A percentile compares a stretch with the other conserved stretches of the same genome.
These are phyloP conservation scores for Xiphorhynchus elegans DNA, from an alignment of 2,113 vertebrate species.

Conservation along the genomic window DNA sequence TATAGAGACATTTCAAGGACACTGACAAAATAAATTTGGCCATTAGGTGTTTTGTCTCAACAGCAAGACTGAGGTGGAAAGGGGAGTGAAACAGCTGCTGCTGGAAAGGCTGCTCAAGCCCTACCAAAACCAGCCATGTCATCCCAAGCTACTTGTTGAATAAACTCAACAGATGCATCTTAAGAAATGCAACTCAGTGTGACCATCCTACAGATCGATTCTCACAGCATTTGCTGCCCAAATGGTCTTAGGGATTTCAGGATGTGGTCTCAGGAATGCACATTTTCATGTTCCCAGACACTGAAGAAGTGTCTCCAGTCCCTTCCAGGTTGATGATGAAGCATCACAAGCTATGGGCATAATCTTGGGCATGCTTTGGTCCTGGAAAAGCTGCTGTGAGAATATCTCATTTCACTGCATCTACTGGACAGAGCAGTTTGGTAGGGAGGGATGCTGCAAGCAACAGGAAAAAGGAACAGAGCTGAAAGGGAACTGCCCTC, in stretches of 20 bases:
- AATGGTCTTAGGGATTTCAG: not conserved
- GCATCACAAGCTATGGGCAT: fast-evolving
- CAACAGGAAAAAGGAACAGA: not conserved
- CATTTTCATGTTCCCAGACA: not conserved
- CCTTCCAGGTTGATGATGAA: not conserved
- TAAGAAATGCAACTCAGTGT: not conserved
- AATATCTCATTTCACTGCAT: not conserved
- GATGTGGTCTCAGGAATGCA: not conserved
- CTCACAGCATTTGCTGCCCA: not conserved
- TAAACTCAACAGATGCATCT: not conserved
- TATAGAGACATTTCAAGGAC: not conserved
- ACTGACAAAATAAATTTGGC: not conserved
- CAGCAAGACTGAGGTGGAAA: not conserved
- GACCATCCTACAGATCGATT: not conserved
- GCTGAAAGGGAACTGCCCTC: not conserved
- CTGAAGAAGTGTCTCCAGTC: not conserved
- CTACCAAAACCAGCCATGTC: not conserved
- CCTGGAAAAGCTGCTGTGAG: not conserved
- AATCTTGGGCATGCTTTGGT: not conserved
- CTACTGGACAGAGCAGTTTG: not conserved
- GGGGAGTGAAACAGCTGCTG: not conserved
- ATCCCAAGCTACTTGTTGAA: not conserved
- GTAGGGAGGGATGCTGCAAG: not conserved
- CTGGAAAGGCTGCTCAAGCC: not conserved
- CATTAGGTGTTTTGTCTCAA: not conserved